Base-by-base conservation (phyloP, 2,797 vertebrate genomes). In the Cheirogaleus major region DNA sequence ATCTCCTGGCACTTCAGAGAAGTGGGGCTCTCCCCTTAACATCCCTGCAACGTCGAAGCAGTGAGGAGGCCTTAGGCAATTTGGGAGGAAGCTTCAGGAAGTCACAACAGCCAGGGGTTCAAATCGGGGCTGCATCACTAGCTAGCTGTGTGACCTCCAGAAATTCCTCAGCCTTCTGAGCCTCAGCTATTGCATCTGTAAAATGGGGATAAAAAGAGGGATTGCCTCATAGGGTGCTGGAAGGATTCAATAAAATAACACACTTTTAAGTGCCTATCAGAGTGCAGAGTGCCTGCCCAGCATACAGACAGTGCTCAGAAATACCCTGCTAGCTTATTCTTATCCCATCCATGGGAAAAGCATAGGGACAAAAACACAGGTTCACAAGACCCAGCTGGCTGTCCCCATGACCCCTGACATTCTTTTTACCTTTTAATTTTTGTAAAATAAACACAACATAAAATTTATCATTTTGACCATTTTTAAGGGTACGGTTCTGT, bases 221-320 rank as follows among this genome's bases (percentile, higher is more conserved):
- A 12, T 14, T 15, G 61, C 30, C 41, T 93, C 18, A 4, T 2
- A 14, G 11, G 18, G 30, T 3, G 7, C 2, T 9, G 3, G 50
- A 75, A 73, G 70, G 14, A 67, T 2, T 45, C 57, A 7, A 4
- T n/a, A 45, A 87, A 67, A 43, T 35, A 22, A 55, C 25, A 13
- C 11, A 20, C 1, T 2, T 48, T 4, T 25, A 15, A 23, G 32
- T 14, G 6, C 38, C 65, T n/a, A 0, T 50, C 0, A 30, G 35
- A 9, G 22, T 1, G 43, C 5, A 25, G 35, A 9, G 22, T 1
- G 43, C 6, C 35, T n/a, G 45, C 5, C 4, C 2, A 27, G 59
- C 55, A 17, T 3, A 15, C 41, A 57, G 8, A 14, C 75, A 41
- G 57, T 9, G 15, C 43, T 38, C 78, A 2, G 0, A 78, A 38